phyloP scores from a whole-genome alignment of 2,888 invertebrate species.

The Boloria selene region DNA sequence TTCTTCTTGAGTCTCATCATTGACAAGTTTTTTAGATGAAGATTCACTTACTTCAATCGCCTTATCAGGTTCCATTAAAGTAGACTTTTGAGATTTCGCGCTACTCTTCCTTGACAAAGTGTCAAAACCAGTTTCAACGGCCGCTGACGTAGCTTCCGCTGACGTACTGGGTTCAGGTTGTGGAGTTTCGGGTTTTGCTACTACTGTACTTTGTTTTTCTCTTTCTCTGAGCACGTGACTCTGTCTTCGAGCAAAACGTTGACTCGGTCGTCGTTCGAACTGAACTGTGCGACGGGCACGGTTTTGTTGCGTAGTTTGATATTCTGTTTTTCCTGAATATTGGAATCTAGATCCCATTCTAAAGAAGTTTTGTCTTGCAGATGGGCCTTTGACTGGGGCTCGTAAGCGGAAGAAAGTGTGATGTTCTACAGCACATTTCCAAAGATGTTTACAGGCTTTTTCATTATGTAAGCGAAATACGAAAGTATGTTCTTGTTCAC shows the following conservation, averaged over 20 bases:
- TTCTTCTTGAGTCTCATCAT: constrained; percentile 66
- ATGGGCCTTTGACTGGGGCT: constrained; percentile 93
- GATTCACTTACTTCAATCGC: constrained; percentile 60
- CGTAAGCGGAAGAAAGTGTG: constrained; percentile 99
- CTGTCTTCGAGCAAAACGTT: constrained; percentile 96
- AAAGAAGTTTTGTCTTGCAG: constrained; percentile 97
- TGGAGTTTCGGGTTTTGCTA: constrained; percentile 56
- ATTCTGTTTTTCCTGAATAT: constrained; percentile 97
- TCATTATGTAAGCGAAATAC: constrained; percentile 97
- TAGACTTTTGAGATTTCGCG: constrained; percentile 81
- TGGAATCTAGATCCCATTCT: constrained; percentile 99
- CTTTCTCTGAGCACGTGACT: constrained; percentile 93
- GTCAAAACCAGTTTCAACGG: constrained; percentile 52
- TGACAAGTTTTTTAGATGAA: constrained; percentile 69
- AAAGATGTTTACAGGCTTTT: constrained; percentile 99
- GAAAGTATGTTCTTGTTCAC: constrained; percentile 99
- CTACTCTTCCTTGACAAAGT: constrained; percentile 79
- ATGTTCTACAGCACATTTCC: constrained; percentile 99
- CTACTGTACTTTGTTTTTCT: constrained; percentile 81
- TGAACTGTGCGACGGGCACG: constrained; percentile 95
- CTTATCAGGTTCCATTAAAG: constrained; percentile 64
- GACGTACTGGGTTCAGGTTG: constrained; percentile 64
- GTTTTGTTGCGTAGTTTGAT: constrained; percentile 96
- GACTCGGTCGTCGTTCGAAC: constrained; percentile 98
- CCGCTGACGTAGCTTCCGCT: constrained; percentile 49